These are phyloP conservation scores for Diorhabda carinulata DNA, from an alignment of 1,140 invertebrate genomes.

Conservation along the genomic window DNA sequence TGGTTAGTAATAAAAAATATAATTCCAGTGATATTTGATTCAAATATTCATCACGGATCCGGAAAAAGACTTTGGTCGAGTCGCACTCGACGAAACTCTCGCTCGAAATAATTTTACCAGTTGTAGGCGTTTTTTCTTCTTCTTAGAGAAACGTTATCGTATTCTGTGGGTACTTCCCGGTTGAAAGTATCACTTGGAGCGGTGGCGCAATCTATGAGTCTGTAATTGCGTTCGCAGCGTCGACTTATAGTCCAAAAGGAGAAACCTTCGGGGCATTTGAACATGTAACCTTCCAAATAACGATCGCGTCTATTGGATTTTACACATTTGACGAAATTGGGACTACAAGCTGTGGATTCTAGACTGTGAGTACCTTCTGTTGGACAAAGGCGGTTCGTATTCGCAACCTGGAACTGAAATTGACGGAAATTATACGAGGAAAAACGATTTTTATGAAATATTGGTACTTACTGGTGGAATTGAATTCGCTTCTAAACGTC, in stretches of 20 bases:
- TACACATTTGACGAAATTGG: conserved; percentile 70
- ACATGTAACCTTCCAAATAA: conserved; percentile 64
- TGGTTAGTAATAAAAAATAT: too few species aligned
- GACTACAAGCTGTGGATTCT: conserved; percentile 61
- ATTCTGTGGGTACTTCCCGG: conserved; percentile 55
- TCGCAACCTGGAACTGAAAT: conserved; percentile 59
- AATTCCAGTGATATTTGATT: too few species aligned
- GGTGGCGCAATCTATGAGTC: conserved; percentile 56
- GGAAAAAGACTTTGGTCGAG: too few species aligned
- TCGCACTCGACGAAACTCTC: too few species aligned
- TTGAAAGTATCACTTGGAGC: conserved; percentile 40
- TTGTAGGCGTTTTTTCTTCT: conserved; percentile 31
- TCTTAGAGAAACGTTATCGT: conserved; percentile 47
- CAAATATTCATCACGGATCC: too few species aligned
- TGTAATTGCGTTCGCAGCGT: conserved; percentile 63
- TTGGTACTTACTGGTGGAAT: conserved; percentile 57
- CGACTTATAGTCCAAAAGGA: conserved; percentile 73
- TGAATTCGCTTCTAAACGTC: conserved; percentile 52
- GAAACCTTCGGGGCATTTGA: conserved; percentile 71
- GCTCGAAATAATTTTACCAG: too few species aligned
- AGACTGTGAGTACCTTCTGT: conserved; percentile 65
- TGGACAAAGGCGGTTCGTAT: conserved; percentile 59
- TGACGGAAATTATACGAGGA: conserved; percentile 19
- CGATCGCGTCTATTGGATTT: conserved; percentile 48
- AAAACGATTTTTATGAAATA: too few species aligned